A percentile compares a stretch with the other conserved stretches of the same genome.
These are phyloP conservation scores for Catharus fuscescens DNA, from an alignment of 2,113 vertebrate species.

Conservation along the genomic window DNA sequence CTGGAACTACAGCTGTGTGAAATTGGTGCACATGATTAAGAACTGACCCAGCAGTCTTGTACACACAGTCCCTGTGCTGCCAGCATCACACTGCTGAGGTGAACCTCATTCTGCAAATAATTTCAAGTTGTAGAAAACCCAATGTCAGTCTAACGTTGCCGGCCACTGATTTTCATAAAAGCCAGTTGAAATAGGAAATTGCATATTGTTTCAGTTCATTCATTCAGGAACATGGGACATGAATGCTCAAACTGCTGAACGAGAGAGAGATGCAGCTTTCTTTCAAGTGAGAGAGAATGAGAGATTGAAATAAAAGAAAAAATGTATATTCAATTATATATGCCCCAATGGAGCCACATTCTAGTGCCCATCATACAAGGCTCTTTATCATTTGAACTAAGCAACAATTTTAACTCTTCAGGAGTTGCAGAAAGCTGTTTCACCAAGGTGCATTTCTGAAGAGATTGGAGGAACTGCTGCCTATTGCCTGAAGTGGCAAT, in stretches of 20 bases:
- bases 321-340: neutral
- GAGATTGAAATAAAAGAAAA: neutral
- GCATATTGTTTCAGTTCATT: neutral
- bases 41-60: neutral
- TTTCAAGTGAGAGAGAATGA: neutral
- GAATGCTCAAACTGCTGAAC: neutral
- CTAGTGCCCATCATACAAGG: neutral
- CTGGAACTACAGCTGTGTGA: neutral
- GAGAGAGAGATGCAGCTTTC: neutral
- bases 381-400: neutral
- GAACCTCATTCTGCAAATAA: neutral
- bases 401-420: neutral
- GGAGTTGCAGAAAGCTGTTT: neutral
- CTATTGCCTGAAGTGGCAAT: neutral
- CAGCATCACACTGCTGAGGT: neutral
- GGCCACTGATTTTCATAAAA: neutral
- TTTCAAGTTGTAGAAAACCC: neutral
- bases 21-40: neutral
- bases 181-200: neutral
- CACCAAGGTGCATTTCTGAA: neutral
- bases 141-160: neutral
- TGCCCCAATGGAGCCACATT: neutral
- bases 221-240: rapidly evolving
- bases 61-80: neutral
- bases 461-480: neutral